These are phyloP conservation scores for Mesocricetus auratus DNA, from an alignment of 2,113 vertebrate genomes.

Conservation along the genomic window DNA sequence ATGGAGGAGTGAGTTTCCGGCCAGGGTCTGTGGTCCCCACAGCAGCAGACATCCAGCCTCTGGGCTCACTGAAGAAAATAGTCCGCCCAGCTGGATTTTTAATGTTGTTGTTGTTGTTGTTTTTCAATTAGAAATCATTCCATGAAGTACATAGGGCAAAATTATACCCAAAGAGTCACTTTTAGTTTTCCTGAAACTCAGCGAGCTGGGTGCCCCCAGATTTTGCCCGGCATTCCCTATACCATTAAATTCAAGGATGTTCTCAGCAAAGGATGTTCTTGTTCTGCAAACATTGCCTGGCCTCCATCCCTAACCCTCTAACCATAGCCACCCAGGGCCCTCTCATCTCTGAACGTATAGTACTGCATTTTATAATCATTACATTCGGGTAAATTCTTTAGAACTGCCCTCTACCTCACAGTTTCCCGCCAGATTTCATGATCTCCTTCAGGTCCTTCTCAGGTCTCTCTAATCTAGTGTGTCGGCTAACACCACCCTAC, in stretches of 20 bases:
- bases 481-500: background rate
- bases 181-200: background rate
- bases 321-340: accelerated
- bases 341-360: background rate
- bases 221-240: background rate
- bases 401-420: background rate
- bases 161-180: background rate
- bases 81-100: no score
- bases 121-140: background rate
- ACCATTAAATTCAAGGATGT: background rate
- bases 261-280: no score
- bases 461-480: background rate
- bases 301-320: background rate
- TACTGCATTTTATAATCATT: background rate
- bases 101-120: background rate
- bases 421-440: no score
- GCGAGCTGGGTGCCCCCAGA: background rate
- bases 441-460: background rate
- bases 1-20: no score
- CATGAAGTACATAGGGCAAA: background rate
- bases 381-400: background rate
- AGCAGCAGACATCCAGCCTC: background rate
- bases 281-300: background rate
- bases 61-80: background rate
- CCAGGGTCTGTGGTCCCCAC: no score